Base-by-base conservation (phyloP, 2,888 invertebrate species). In the Xanthorhoe spadicearia region DNA sequence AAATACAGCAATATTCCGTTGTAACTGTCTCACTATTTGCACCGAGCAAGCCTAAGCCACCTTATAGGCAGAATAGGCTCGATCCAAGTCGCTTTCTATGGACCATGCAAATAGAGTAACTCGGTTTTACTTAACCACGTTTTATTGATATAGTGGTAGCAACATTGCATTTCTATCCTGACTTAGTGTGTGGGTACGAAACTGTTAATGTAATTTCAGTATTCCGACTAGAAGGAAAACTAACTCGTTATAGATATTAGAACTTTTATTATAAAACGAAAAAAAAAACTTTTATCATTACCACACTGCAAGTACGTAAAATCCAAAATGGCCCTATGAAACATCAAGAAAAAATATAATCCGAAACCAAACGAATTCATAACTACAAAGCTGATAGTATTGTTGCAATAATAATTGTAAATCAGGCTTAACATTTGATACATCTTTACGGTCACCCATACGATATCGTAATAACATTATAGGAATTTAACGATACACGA, bases 401-500 rank as follows among this genome's bases (percentile, higher is more conserved):
- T 57, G 49, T 17, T 38, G 52, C 32, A 57, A 35, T 60, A 63
- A 60, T 18, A 60, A 48, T 61, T 68, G 61, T 61, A 64, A 67
- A 64, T 50, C 61, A 49, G 64, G 56, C 56, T 64, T 56, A 57
- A 56, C 61, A 65, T 50, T 56, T 65, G 61, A 66, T 66, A 68
- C 64, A 64, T 71, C 64, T 72, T 70, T 72, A 70, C 71, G 68
- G 71, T 66, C 63, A 59, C 50, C 63, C 59, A 67, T 66, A 69
- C 61, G 69, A 64, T 68, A 66, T 68, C 58, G 72, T 71, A 71
- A 78, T 77, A 73, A 76, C 64, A 75, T 80, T 77, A 74, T 67
- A 69, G 66, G 74, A 78, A 77, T 78, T 79, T 75, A 81, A 74
- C 78, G 77, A 78, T 77, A 79, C 75, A 76, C 72, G 77, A 79